Base-by-base conservation (phyloP, 2,113 vertebrate species). In the Anhinga anhinga region DNA sequence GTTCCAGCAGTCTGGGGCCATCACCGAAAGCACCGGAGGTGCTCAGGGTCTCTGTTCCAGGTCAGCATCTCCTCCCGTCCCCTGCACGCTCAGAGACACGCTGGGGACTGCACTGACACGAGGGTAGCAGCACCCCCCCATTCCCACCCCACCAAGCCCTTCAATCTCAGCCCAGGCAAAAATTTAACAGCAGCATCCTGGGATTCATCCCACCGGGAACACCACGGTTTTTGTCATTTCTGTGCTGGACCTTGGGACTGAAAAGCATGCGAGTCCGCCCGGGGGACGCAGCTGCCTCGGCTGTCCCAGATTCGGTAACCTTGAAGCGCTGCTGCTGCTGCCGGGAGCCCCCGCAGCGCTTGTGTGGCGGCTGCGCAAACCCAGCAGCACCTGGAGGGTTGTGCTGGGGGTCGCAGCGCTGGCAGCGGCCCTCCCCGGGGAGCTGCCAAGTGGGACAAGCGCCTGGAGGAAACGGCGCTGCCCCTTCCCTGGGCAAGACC, bases 221-320 rank as follows among this genome's bases (percentile, higher is more conserved):
- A 20, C 15, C 40, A 22, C 3, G 1, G 34, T 11, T 15, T 70
- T 52, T 12, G 59, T 32, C 71, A 55, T 34, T 26, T 8, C 66
- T 11, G 18, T 23, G 25, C 74, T 30, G 84, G 83, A 56, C 62
- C 90, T 42, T 8, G 53, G 59, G 62, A 65, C 26, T 18, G 30
- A 27, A 19, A 20, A 34, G 10, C 66, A 6, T 6, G 4, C 0
- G 2, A 70, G 40, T 9, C 82, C 25, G 34, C 88, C 87, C 30
- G 2, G 56, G 76, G 88, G 88, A 85, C 0, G 0, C 58, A 17
- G 80, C 87, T 70, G 62, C 63, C 27, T 59, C 3, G 36, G 30
- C 95, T 97, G 98, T 55, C 95, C 98, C 94, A 98, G 95, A 97
- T 98, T 95, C 21, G 23, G 65, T 95, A 62, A 98, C 97, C 98